Evolutionary conservation across 37 sponge, comb jelly and placozoan genomes (phyloP), one percentile per base, ranked within the genome.

Genomic region (Crambe crambe): DNA sequence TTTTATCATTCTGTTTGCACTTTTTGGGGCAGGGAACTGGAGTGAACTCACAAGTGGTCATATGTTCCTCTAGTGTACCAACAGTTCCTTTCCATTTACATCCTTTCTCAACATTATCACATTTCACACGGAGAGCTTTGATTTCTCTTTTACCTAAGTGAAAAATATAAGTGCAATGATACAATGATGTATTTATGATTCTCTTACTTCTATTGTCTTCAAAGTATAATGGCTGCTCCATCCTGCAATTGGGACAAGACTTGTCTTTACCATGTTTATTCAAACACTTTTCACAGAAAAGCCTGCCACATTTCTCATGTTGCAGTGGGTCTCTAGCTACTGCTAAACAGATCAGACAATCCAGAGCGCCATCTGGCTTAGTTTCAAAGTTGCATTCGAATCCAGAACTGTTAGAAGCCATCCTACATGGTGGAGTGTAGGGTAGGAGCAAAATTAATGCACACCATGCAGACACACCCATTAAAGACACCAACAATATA

Each of bases 11-110:
- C 15, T 30, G 3, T 5, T 31, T 65, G 64, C 82, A 82, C 37
- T 63, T 20, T 37, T 82, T 82, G 40, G 82, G 35, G 64, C 82
- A 82, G 31, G 43, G 64, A 8, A 82, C 40, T 2, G 60, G 64
- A 23, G 64, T 47, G 40, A 30, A 82, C 12, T 40, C 64, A 62
- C 82, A 82, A 34, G 41, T 43, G 2, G 31, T 17, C 35, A 73
- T 59, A 31, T 82, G 82, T 12, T 60, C 38, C 8, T 81, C 72
- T 37, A 82, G 37, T 0, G 82, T 72, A 25, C 82, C 44, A 4
- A 82, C 62, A 59, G 72, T 73, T 42, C 73, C 73, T 34, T 26
- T 23, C 82, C 82, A 82, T 0, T 20, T 4, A 73, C 82, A 82
- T 0, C 82, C 82, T 30, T 54, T 68, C 35, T 31, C 56, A 36